Conservation (phyloP, 2,888 invertebrate genomes). For the Candidula unifasciata region DNA sequence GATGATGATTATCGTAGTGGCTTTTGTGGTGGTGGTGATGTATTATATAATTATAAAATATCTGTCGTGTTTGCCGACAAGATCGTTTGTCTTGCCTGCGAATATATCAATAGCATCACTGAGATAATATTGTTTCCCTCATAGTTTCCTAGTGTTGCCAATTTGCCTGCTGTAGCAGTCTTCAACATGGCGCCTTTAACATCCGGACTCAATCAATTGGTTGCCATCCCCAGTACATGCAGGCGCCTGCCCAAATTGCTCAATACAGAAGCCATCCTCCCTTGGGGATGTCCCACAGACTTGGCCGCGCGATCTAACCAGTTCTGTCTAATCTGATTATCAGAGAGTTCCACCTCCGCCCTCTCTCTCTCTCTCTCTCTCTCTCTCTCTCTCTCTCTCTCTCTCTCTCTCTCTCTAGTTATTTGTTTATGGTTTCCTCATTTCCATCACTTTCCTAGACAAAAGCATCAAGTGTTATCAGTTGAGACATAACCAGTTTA, state of each 20-base stretch:
- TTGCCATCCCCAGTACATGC: background rate
- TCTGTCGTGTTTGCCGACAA: too few species aligned
- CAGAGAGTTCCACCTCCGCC: background rate
- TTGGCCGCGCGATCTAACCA: background rate
- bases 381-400: conserved; percentile 13
- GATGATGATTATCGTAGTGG: too few species aligned
- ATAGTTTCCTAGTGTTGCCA: too few species aligned
- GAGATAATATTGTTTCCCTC: too few species aligned
- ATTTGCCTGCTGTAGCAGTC: too few species aligned
- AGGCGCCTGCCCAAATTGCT: conserved; percentile 19
- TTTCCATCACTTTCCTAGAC: background rate
- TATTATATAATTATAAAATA: too few species aligned
- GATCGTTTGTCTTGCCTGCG: too few species aligned
- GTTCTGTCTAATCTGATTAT: conserved; percentile 34
- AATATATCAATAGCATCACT: too few species aligned
- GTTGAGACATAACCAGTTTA: background rate
- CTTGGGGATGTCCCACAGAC: background rate
- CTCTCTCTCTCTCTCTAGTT: conserved; percentile 6
- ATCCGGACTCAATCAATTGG: conserved; percentile 9
- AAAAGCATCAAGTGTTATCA: background rate
- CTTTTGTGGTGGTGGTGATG: too few species aligned
- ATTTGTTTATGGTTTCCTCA: background rate
- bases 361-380: background rate
- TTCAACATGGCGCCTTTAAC: too few species aligned
- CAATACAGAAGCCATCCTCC: conserved; percentile 30